Base-by-base conservation (phyloP, 2,888 invertebrate species). In the Imbricaverruca yamaguchii region DNA sequence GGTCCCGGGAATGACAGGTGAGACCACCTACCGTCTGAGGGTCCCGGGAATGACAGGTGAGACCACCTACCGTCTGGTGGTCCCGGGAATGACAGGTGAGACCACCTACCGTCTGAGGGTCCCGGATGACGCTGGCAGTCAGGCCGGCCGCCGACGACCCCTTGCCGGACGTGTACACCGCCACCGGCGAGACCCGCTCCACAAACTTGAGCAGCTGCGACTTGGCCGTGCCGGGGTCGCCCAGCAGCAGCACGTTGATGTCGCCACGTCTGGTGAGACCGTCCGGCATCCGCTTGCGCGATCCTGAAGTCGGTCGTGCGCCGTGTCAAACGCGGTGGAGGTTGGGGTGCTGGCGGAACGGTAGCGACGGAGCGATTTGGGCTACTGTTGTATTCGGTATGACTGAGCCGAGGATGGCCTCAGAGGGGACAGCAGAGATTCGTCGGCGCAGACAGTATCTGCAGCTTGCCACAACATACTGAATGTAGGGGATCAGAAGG, bases 161-260 rank as follows among this genome's bases (percentile, higher is more conserved):
- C 89, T 99, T 99, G n/a, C 99, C 99, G 0, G 98, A 98, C 0
- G 98, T 99, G 87, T 99, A 99, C 8, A 97, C 95, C 0, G 93
- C 96, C 85, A 98, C 94, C 0, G 97, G 98, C 0, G 97, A 91
- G 39, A 96, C 96, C 85, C 92, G 93, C 87, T 99, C 98, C 0
- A 97, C 98, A 87, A 99, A 99, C 88, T 99, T 99, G 15, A 99
- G 89, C 82, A 99, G 89, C 87, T 99, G 99, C 0, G 97, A 97
- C 87, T 99, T 99, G n/a, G 99, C 99, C 0, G 99, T 99, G 85
- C 99, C 99, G 0, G 99, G 99, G 89, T 99, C 99, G 74, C 99
- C 99, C 57, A 99, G 89, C 83, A 99, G 89, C 21, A 99, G 88
- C 53, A 99, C 90, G 87, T 99, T 99, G 84, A 99, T 97, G 87